These are phyloP conservation scores for Drosophila peninsularis DNA, from an alignment of 2,888 invertebrate genomes.

Conservation along the genomic window DNA sequence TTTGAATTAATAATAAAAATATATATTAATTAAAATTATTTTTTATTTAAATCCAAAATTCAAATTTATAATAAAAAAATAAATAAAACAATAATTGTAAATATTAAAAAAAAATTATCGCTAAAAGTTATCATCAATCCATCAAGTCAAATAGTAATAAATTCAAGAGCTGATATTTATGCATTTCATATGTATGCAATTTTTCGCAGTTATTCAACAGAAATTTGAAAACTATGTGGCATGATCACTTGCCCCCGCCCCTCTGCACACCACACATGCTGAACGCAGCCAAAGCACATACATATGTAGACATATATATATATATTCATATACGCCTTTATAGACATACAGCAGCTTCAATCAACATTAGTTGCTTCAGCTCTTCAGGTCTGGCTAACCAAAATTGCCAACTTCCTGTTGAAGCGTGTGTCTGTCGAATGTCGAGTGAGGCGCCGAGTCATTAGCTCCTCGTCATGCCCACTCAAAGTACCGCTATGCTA, in stretches of 20 bases:
- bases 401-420: constrained; percentile 75
- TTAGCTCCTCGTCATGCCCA: constrained; percentile 68
- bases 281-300: constrained; percentile 5
- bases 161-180: background rate
- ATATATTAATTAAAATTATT: too few species aligned
- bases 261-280: constrained; percentile 7
- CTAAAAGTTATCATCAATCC: background rate
- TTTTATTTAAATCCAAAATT: too few species aligned
- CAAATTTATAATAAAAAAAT: background rate
- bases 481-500: constrained; percentile 73
- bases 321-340: constrained; percentile 1
- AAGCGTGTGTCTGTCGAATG: constrained; percentile 36
- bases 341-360: constrained; percentile 24
- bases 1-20: too few species aligned
- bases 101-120: background rate
- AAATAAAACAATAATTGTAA: background rate
- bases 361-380: constrained; percentile 36
- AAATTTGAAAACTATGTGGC: background rate
- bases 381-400: constrained; percentile 29
- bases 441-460: constrained; percentile 55
- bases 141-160: background rate
- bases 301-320: background rate
- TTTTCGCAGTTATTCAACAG: constrained; percentile 2
- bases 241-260: constrained; percentile 3
- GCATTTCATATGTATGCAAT: background rate